A percentile compares a stretch with the other conserved stretches of the same genome.
Conservation (phyloP, 2,797 vertebrate species). For the Psittacula derbiana region DNA sequence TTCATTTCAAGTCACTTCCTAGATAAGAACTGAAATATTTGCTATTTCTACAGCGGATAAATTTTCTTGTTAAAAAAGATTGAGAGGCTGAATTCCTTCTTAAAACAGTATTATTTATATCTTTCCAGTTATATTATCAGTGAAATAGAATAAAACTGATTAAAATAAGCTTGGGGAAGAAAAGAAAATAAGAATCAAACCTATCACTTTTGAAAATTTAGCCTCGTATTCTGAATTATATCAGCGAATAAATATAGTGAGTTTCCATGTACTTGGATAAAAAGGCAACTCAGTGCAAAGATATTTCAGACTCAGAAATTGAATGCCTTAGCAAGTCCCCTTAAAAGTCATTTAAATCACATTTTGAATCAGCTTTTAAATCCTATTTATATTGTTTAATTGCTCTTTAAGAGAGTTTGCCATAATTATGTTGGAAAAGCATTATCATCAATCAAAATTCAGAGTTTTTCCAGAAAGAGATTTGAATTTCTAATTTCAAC, state of each 20-base stretch:
- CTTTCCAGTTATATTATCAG: background rate
- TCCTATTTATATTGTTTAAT: slow-evolving; percentile 3
- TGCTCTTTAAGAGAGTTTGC: background rate
- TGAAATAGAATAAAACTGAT: background rate
- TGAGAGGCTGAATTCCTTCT: background rate
- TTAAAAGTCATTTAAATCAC: background rate
- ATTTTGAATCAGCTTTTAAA: background rate
- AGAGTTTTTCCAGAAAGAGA: background rate
- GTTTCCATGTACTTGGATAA: background rate
- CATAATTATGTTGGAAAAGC: background rate
- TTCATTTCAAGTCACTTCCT: background rate
- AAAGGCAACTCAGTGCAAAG: background rate
- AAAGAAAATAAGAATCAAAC: background rate
- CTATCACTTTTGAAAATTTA: background rate
- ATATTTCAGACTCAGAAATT: background rate
- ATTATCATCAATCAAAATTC: background rate
- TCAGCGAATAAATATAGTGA: background rate
- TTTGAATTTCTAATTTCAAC: background rate
- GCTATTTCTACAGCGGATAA: background rate
- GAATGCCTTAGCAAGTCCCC: background rate
- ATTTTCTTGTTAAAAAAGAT: background rate
- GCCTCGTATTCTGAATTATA: background rate
- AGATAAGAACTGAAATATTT: background rate
- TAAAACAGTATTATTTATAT: background rate
- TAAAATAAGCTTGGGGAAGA: background rate